A percentile compares a stretch with the other conserved stretches of the same genome.
These are phyloP conservation scores for Bubalus kerabau DNA, from an alignment of 2,113 vertebrate genomes.

Conservation along the genomic window DNA sequence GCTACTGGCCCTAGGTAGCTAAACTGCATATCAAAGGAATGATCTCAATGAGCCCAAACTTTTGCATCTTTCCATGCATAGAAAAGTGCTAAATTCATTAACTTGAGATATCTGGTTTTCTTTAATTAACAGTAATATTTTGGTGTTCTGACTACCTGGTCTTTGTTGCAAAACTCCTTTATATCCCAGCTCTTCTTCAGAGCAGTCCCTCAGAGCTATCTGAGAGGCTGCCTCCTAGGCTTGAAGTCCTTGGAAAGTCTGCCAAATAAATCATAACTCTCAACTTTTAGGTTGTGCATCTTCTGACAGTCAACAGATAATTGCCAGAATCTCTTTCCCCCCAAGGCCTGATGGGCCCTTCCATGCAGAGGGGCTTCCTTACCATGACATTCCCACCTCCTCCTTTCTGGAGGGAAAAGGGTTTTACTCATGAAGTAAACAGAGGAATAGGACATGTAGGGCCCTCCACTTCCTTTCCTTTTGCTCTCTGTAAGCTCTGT, in stretches of 20 bases:
- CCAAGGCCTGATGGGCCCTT: background rate
- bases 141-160: background rate
- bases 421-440: background rate
- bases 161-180: background rate
- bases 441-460: background rate
- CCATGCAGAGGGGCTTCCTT: background rate
- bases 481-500: background rate
- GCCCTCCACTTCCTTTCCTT: background rate
- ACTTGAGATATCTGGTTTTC: background rate
- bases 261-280: background rate
- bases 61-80: background rate
- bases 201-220: background rate
- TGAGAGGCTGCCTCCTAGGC: background rate
- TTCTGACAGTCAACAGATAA: background rate
- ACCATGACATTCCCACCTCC: fast-evolving
- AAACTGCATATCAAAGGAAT: background rate
- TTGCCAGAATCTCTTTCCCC: background rate
- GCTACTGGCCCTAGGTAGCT: background rate
- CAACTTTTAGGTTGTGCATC: background rate
- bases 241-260: background rate
- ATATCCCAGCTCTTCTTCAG: background rate
- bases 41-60: background rate
- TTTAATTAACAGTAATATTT: background rate
- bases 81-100: background rate
- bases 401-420: background rate